phyloP scores from a whole-genome alignment of 2,888 invertebrate species.

The Sminthurinus aureus region DNA sequence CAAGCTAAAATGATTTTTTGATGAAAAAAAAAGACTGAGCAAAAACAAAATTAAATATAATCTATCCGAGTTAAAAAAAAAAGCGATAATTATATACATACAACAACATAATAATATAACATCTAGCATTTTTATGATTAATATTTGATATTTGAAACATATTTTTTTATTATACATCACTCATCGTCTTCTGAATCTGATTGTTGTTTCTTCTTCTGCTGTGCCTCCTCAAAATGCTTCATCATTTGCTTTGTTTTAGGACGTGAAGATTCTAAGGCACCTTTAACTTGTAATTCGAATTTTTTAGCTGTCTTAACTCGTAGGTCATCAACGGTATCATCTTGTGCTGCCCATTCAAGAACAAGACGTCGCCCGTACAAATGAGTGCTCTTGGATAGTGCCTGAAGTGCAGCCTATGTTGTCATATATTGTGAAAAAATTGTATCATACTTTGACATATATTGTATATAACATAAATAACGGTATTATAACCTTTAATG shows the following conservation, averaged over 20 bases:
- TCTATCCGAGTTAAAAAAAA: no score
- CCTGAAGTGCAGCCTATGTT: constrained; percentile 79
- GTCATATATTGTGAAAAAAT: no score
- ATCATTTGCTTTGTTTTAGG: constrained; percentile 49
- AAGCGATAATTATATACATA: no score
- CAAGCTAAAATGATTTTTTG: no score
- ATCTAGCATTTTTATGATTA: no score
- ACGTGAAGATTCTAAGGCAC: constrained; percentile 22
- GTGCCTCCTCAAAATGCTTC: constrained; percentile 46
- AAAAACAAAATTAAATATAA: no score
- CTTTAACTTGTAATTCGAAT: constrained; percentile 62
- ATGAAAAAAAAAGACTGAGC: no score
- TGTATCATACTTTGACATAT: constrained; percentile 68
- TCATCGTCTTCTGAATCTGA: constrained; percentile 41
- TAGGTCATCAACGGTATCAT: constrained; percentile 79
- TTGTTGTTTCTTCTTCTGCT: constrained; percentile 15
- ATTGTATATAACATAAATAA: constrained; percentile 2
- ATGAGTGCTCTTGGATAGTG: constrained; percentile 95
- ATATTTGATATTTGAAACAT: no score
- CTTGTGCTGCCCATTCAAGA: constrained; percentile 89
- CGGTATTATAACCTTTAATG: not conserved
- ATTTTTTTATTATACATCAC: not conserved
- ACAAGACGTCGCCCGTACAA: constrained; percentile 95
- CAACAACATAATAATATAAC: no score
- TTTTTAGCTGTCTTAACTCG: constrained; percentile 84